Percentiles rank a stretch among this genome's conserved stretches.
Conservation (phyloP, 2,888 invertebrate genomes). For the Rhingia rostrata region DNA sequence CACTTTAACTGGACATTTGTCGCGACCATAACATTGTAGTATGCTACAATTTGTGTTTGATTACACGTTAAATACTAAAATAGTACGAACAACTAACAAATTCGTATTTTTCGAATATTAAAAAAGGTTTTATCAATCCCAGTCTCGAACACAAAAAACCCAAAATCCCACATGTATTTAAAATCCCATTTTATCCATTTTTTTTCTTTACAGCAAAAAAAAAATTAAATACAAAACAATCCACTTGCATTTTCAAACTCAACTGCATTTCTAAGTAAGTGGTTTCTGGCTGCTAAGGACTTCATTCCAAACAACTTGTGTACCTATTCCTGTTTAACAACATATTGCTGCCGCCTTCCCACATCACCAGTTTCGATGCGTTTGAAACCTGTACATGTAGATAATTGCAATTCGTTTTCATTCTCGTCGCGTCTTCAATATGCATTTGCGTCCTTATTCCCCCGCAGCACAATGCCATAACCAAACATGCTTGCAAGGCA, state of each 20-base stretch:
- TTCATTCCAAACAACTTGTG: conserved; percentile 37
- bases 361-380: neutral
- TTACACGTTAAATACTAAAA: too few relatives aligned
- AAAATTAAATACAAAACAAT: conserved; percentile 23
- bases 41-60: too few relatives aligned
- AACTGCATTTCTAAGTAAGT: conserved; percentile 60
- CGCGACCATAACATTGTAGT: too few relatives aligned
- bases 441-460: neutral
- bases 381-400: conserved; percentile 25
- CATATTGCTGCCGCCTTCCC: neutral
- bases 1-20: too few relatives aligned
- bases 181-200: neutral
- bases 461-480: neutral
- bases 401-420: conserved; percentile 57
- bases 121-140: too few relatives aligned
- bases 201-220: neutral
- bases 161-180: neutral
- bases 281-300: conserved; percentile 52
- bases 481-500: conserved; percentile 1
- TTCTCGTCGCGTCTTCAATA: conserved; percentile 55
- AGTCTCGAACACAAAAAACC: too few relatives aligned
- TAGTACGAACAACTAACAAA: too few relatives aligned
- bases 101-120: too few relatives aligned
- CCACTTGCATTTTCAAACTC: conserved; percentile 64
- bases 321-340: conserved; percentile 41